These are phyloP conservation scores for Sinelater perroti DNA, from an alignment of 2,888 invertebrate genomes.

Conservation along the genomic window DNA sequence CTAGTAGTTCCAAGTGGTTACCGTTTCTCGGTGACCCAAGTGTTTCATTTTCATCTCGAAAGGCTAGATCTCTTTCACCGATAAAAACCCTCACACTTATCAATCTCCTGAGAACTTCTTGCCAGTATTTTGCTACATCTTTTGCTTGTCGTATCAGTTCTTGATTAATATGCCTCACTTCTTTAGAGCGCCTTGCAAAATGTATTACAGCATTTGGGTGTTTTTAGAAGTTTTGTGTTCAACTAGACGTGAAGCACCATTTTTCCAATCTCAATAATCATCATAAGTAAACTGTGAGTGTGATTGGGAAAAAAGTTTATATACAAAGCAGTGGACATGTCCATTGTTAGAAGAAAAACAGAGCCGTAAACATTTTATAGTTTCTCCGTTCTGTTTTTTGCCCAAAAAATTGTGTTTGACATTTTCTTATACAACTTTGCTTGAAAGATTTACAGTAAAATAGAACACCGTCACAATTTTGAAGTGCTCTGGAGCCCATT, in stretches of 20 bases:
- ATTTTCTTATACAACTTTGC: no score
- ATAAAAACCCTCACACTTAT: slow-evolving; percentile 41
- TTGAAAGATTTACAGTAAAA: no score
- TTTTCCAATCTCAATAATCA: slow-evolving; percentile 38
- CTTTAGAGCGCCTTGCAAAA: background rate
- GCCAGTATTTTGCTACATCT: slow-evolving; percentile 38
- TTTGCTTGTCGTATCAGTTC: background rate
- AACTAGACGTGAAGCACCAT: slow-evolving; percentile 30
- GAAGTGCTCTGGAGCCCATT: no score
- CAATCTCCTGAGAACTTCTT: slow-evolving; percentile 33
- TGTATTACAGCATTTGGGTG: background rate
- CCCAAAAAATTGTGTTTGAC: no score
- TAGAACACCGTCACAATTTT: no score
- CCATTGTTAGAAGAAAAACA: slow-evolving; percentile 39
- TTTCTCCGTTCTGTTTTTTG: slow-evolving; percentile 5
- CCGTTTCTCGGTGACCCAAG: slow-evolving; percentile 41
- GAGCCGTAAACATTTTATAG: slow-evolving; percentile 35
- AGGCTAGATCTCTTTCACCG: slow-evolving; percentile 40
- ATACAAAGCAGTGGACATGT: slow-evolving; percentile 30
- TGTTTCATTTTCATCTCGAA: slow-evolving; percentile 39
- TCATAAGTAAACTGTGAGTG: slow-evolving; percentile 30
- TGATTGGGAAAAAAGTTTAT: slow-evolving; percentile 29
- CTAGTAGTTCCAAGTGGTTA: slow-evolving; percentile 39
- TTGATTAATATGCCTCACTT: background rate
- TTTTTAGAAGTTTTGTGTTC: slow-evolving; percentile 31